phyloP scores from a whole-genome alignment of 2,797 vertebrate genomes.

The Premnoplex brunnescens region DNA sequence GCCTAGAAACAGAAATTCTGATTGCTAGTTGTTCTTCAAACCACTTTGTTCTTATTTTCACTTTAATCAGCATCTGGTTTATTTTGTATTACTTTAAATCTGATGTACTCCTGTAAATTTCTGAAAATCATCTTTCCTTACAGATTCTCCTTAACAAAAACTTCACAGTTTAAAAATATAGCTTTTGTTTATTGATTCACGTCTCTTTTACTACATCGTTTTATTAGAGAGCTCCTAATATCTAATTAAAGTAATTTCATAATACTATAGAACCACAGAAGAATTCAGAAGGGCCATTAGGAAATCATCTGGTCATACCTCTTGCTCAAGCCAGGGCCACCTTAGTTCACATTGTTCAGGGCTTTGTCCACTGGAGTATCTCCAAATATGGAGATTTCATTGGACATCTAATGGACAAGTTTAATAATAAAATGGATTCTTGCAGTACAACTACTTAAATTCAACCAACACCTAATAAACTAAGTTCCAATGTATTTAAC shows the following conservation, averaged over 20 bases:
- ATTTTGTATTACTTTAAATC: not conserved
- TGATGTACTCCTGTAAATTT: not conserved
- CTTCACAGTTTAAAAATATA: not conserved
- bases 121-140: not conserved
- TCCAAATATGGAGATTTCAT: not conserved
- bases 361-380: not conserved
- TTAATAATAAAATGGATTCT: not conserved
- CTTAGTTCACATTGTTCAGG: not conserved
- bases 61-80: not conserved
- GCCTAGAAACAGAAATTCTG: not conserved
- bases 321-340: not conserved
- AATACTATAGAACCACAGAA: not conserved
- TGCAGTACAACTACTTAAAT: not conserved
- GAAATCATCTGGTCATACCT: not conserved
- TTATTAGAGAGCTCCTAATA: not conserved
- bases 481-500: not conserved
- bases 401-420: not conserved
- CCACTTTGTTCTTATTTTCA: not conserved
- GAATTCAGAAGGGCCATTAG: not conserved
- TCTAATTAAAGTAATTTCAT: not conserved
- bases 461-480: not conserved
- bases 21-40: not conserved
- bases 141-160: not conserved
- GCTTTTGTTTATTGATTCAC: not conserved
- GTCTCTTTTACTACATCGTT: not conserved